Evolutionary conservation across 2,113 vertebrate species (phyloP).

Genomic region (Herpailurus yagouaroundi): DNA sequence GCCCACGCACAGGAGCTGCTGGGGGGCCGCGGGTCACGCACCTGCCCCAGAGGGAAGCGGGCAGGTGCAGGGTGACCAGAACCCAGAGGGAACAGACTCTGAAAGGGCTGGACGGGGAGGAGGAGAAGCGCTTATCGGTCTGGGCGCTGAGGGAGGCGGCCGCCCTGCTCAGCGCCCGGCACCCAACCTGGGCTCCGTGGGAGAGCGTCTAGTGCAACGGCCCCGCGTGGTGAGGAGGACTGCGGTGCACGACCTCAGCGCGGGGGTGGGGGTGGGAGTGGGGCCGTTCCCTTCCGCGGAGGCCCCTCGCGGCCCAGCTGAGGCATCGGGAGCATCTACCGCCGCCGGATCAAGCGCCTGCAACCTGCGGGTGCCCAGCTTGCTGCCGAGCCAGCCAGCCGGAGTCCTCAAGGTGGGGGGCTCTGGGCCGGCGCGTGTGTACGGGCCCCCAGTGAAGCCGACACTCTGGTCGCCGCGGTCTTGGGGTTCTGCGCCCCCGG

Average conservation of each 20-base stretch:
- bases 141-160: background rate
- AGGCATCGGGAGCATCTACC: background rate
- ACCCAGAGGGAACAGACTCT: background rate
- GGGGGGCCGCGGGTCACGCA: no score
- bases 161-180: background rate
- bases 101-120: background rate
- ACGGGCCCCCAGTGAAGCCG: constrained; percentile 95
- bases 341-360: background rate
- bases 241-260: background rate
- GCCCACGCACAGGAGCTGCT: background rate
- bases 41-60: background rate
- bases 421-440: constrained; percentile 95
- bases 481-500: constrained; percentile 95
- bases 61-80: background rate
- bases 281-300: constrained; percentile 80
- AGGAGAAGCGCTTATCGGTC: background rate
- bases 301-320: background rate
- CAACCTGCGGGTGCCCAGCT: background rate
- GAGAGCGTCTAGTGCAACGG: background rate
- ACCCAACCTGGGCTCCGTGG: background rate
- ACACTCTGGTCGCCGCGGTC: constrained; percentile 93
- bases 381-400: background rate
- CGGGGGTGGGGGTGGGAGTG: background rate
- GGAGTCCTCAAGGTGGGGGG: constrained; percentile 89
- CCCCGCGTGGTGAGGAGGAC: background rate